Evolutionary conservation across 2,888 invertebrate species (phyloP), one percentile per base, ranked within the genome.

Genomic region (Rhamphomyia laevipes): DNA sequence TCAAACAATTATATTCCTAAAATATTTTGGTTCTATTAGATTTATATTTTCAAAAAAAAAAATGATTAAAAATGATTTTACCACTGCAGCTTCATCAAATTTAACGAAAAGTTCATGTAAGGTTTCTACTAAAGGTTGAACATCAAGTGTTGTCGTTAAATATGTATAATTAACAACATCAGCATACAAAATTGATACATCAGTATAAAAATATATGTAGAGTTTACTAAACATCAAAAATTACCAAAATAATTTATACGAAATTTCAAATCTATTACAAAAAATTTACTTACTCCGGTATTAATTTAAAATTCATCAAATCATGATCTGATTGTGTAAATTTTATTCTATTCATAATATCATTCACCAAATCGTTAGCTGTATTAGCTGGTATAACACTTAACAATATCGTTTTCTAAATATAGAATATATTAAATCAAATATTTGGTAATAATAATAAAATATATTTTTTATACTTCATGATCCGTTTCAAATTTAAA

Each of bases 121-220:
- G 9, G 86, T 82, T 61, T 85, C 85, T 1, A 91, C 85, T 60
- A 91, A 76, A 55, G 82, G 78, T 61, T 80, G 77, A 0, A 86
- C 84, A 0, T 81, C 79, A 42, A 91, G 67, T 4, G 82, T 81
- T 0, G 83, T 83, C 0, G 91, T 89, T 27, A 27, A 27, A 27
- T 27, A 27, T 1, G 90, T 89, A 63, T 88, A 91, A 69, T 89
- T 89, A 1, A 90, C 90, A 42, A 91, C 87, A 64, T 92, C 91
- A 0, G 91, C 90, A 62, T 87, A 91, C 41, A 91, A 68, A 55
- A 91, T 87, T 61, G 86, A 84, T 3, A 90, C 89, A 62, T 88
- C 82, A 16, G 84, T 77, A 62, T 91, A 87, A 46, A 81, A 80
- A 67, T 87, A 84, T 0, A 91, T 81, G 62, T 88, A 88, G 2